Evolutionary conservation across 2,113 vertebrate species (phyloP).

Genomic region (Oreochromis niloticus): DNA sequence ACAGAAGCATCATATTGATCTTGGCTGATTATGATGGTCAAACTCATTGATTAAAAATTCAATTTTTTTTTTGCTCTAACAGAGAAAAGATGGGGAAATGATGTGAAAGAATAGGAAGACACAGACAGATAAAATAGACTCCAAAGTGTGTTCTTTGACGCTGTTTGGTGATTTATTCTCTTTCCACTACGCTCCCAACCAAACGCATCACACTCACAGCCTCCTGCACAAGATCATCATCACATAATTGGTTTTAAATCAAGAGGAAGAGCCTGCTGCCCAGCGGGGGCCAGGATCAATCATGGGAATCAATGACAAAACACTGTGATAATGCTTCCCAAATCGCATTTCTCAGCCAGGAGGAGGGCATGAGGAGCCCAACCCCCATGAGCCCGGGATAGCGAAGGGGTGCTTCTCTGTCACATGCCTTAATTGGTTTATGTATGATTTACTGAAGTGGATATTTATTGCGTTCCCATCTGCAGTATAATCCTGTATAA

Average conservation of each 20-base stretch:
- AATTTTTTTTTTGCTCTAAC: neutral
- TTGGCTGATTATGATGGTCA: neutral
- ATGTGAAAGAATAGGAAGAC: neutral
- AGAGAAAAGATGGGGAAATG: neutral
- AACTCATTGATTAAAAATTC: neutral
- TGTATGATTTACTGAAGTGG: constrained; percentile 42
- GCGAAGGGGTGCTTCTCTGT: neutral
- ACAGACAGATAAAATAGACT: neutral
- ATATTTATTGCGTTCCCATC: constrained; percentile 8
- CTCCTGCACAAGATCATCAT: constrained; percentile 49
- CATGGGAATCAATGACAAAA: constrained; percentile 52
- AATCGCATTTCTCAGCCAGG: constrained; percentile 17
- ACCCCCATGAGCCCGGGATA: neutral
- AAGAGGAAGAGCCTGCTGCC: constrained; percentile 41
- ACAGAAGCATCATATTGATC: neutral
- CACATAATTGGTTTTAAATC: constrained; percentile 64
- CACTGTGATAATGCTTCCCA: constrained; percentile 37
- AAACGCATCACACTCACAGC: constrained; percentile 18
- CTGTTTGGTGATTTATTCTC: constrained; percentile 33
- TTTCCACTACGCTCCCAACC: neutral
- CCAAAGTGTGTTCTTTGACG: neutral
- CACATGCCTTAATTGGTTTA: constrained; percentile 41
- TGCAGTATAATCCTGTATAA: neutral
- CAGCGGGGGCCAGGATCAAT: constrained; percentile 33
- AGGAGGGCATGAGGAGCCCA: neutral